Conservation (phyloP, 2,888 invertebrate species). For the Lasius fuliginosus region DNA sequence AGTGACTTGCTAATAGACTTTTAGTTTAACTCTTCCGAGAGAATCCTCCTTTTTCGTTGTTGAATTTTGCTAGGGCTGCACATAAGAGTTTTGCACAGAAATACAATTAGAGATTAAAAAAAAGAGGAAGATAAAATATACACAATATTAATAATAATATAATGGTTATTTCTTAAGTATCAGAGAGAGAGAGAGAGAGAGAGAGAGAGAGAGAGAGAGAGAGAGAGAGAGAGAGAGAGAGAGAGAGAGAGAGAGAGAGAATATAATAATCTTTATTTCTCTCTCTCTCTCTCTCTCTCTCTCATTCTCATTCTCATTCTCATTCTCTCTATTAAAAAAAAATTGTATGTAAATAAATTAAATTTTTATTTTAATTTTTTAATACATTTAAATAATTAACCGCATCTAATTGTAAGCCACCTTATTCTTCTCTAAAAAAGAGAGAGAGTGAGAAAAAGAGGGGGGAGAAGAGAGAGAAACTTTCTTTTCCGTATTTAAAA, state of each 20-base stretch:
- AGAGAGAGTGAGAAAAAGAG: no score
- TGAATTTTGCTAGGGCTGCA: background rate
- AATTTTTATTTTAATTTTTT: conserved; percentile 12
- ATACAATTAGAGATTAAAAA: background rate
- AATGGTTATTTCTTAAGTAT: conserved; percentile 3
- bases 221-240: no score
- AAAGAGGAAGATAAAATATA: background rate
- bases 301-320: no score
- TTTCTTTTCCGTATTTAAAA: background rate
- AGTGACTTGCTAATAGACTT: background rate
- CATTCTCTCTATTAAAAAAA: background rate
- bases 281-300: background rate
- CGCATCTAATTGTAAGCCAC: background rate
- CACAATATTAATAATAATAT: conserved; percentile 17
- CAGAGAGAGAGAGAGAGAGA: no score
- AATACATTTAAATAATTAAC: background rate
- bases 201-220: no score
- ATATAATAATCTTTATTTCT: background rate
- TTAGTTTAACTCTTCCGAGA: conserved; percentile 1
- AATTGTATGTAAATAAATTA: background rate
- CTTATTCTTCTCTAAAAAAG: background rate
- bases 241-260: no score
- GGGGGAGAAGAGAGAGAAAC: no score
- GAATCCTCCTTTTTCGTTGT: background rate
- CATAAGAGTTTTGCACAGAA: background rate